A percentile compares a stretch with the other conserved stretches of the same genome.
Evolutionary conservation across 92 coral and sea anemone genomes (phyloP).

Genomic region (Siderastrea siderea): DNA sequence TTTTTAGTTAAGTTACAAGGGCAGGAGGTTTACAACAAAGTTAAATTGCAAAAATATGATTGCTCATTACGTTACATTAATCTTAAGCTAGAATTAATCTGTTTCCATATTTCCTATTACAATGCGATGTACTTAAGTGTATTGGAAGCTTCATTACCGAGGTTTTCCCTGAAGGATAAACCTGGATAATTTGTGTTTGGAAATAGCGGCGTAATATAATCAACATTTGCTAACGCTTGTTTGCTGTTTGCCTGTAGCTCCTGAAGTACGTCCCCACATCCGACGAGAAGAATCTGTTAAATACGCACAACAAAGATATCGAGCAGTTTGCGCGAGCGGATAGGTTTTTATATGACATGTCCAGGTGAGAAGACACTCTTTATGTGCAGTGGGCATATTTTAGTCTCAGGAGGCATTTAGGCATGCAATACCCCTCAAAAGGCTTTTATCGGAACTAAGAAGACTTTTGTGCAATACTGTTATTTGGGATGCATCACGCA

Average conservation of each 20-base stretch:
- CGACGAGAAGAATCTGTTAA: slow-evolving; percentile 94
- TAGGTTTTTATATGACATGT: slow-evolving; percentile 95
- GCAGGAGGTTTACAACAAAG: too few relatives aligned
- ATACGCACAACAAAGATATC: slow-evolving; percentile 91
- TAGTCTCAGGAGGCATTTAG: too few relatives aligned
- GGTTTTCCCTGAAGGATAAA: too few relatives aligned
- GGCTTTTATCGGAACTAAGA: background rate
- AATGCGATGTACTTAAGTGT: too few relatives aligned
- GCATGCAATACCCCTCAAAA: too few relatives aligned
- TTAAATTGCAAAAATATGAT: too few relatives aligned
- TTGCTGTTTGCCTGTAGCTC: slow-evolving; percentile 60
- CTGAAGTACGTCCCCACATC: slow-evolving; percentile 96
- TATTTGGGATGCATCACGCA: background rate
- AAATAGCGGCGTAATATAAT: background rate
- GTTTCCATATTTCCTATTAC: too few relatives aligned
- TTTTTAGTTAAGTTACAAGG: too few relatives aligned
- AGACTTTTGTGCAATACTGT: too few relatives aligned
- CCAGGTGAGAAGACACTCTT: slow-evolving; percentile 70
- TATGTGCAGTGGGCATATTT: background rate
- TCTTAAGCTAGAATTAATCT: too few relatives aligned
- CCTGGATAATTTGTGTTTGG: background rate
- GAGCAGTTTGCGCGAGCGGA: slow-evolving; percentile 98
- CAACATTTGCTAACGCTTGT: background rate
- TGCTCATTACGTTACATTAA: too few relatives aligned
- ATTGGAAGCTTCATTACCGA: too few relatives aligned